phyloP scores from a whole-genome alignment of 1,140 invertebrate species.

The Drosophila rhopaloa region DNA sequence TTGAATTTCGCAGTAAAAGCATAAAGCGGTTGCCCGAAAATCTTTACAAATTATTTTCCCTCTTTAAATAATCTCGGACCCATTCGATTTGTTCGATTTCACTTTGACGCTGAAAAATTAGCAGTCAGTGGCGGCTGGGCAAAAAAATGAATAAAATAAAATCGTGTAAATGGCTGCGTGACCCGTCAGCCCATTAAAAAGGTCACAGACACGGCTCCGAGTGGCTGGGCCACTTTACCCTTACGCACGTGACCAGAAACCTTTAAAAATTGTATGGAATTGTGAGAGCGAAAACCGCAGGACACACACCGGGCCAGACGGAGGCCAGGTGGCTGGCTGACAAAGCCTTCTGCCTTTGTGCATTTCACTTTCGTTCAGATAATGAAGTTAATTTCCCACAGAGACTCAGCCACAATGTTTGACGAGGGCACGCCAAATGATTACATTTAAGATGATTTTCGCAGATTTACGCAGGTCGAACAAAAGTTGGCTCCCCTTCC shows the following conservation, averaged over 20 bases:
- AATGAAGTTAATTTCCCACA: slow-evolving; percentile 75
- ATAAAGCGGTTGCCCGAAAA: not conserved
- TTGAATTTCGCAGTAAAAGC: slow-evolving; percentile 14
- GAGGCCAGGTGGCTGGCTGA: not conserved
- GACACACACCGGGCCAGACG: not conserved
- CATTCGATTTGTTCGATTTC: slow-evolving; percentile 27
- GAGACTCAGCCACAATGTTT: slow-evolving; percentile 20
- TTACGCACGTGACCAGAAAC: slow-evolving; percentile 68
- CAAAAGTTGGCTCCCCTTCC: slow-evolving; percentile 42
- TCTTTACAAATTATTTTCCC: slow-evolving; percentile 29
- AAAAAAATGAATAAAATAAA: slow-evolving; percentile 49
- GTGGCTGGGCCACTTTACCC: slow-evolving; percentile 51
- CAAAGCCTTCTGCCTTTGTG: slow-evolving; percentile 38
- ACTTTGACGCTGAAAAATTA: slow-evolving; percentile 51
- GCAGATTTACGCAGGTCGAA: slow-evolving; percentile 56
- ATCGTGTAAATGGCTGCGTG: slow-evolving; percentile 75
- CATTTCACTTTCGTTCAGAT: slow-evolving; percentile 59
- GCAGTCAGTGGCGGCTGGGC: slow-evolving; percentile 28
- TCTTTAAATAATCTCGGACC: slow-evolving; percentile 13
- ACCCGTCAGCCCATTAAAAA: slow-evolving; percentile 72
- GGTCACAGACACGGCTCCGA: slow-evolving; percentile 62
- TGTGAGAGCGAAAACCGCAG: slow-evolving; percentile 60
- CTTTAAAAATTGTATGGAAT: slow-evolving; percentile 38
- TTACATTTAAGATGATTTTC: slow-evolving; percentile 65
- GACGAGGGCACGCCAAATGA: slow-evolving; percentile 36